Conservation (phyloP, 2,113 vertebrate genomes). For the Antidorcas marsupialis region DNA sequence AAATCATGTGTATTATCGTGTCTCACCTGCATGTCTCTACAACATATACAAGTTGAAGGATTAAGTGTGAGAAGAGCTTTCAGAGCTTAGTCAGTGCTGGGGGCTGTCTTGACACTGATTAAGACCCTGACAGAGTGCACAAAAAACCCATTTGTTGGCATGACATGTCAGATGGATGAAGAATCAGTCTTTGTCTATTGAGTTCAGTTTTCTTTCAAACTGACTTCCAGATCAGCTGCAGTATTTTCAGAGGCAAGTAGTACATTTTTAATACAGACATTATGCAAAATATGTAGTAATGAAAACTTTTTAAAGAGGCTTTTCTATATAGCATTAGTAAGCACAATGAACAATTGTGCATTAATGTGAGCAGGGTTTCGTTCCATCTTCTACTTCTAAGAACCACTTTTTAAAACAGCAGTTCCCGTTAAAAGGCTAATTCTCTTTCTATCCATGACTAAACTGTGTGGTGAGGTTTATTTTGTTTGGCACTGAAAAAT, state of each 20-base stretch:
- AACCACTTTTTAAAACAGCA: conserved; percentile 58
- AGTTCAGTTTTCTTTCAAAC: conserved; percentile 87
- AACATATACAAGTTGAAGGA: conserved; percentile 73
- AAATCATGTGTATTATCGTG: conserved; percentile 86
- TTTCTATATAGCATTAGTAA: conserved; percentile 62
- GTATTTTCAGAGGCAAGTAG: conserved; percentile 70
- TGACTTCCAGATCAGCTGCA: conserved; percentile 74
- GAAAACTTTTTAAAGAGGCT: conserved; percentile 71
- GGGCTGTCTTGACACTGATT: conserved; percentile 88
- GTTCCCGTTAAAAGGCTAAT: conserved; percentile 58
- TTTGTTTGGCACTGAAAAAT: conserved; percentile 79
- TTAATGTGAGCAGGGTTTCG: conserved; percentile 54
- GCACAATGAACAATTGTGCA: conserved; percentile 54
- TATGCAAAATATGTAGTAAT: conserved; percentile 66
- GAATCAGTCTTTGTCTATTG: conserved; percentile 91
- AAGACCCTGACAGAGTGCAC: conserved; percentile 92
- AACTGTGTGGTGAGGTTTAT: conserved; percentile 69
- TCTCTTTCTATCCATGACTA: conserved; percentile 72
- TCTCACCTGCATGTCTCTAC: conserved; percentile 85
- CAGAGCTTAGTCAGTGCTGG: conserved; percentile 77
- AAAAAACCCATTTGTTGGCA: conserved; percentile 91
- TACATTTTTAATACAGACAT: conserved; percentile 71
- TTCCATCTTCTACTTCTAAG: conserved; percentile 45
- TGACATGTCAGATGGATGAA: conserved; percentile 91
- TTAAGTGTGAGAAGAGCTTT: conserved; percentile 83